Conservation (phyloP, 1,140 invertebrate species). For the Ceratina calcarata region DNA sequence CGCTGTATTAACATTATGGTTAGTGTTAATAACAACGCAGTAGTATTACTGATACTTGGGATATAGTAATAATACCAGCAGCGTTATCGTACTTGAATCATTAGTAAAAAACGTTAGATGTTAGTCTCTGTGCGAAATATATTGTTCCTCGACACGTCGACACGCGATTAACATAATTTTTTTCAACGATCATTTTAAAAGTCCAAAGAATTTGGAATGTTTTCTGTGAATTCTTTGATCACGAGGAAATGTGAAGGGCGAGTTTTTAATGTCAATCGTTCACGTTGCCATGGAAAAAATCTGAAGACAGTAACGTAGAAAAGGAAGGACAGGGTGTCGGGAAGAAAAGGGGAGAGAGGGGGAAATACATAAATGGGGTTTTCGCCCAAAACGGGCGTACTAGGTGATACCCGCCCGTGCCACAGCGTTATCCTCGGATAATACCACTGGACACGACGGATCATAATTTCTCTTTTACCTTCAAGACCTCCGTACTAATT, state of each 20-base stretch:
- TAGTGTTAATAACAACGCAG: constrained; percentile 16
- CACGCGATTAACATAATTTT: neutral
- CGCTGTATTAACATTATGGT: neutral
- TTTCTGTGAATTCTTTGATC: too few species aligned
- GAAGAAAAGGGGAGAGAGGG: neutral
- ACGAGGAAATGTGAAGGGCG: neutral
- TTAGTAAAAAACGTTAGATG: constrained; percentile 36
- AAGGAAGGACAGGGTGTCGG: neutral
- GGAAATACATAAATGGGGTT: constrained; percentile 56
- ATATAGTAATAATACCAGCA: constrained; percentile 13
- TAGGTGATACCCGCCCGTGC: constrained; percentile 64
- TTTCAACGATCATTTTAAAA: too few species aligned
- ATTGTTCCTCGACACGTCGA: constrained; percentile 3
- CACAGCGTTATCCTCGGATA: constrained; percentile 56
- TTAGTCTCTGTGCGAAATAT: constrained; percentile 28
- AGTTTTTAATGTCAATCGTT: neutral
- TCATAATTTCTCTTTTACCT: constrained; percentile 49
- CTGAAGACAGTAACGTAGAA: neutral
- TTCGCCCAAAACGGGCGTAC: constrained; percentile 77
- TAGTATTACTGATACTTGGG: constrained; percentile 6
- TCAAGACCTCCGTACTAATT: constrained; percentile 50
- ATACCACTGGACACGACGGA: constrained; percentile 63
- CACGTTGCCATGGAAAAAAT: constrained; percentile 31
- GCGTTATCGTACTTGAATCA: constrained; percentile 7
- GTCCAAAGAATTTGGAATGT: too few species aligned